Evolutionary conservation across 2,888 invertebrate species (phyloP), one percentile per base, ranked within the genome.

Genomic region (Eilema caniola): DNA sequence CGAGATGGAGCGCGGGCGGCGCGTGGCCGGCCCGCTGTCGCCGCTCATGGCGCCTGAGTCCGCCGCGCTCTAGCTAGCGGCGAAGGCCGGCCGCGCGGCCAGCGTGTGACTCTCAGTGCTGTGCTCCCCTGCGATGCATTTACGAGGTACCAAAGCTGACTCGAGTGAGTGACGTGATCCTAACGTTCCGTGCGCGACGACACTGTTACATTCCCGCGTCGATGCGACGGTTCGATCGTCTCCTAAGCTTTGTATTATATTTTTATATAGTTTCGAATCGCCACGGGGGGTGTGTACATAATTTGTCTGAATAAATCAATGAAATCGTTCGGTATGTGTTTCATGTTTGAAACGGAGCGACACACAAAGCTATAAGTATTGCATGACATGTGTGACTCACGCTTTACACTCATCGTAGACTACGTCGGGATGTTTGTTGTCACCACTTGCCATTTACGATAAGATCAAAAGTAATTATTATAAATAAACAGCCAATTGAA

Each of bases 21-120:
- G 97, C 85, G 97, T 97, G 84, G 96, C 97, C 64, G 97, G 97
- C 83, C 96, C 97, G 37, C 95, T 98, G 89, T 97, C 97, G 82
- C 98, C 98, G 74, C 96, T 98, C 83, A 98, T 98, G 96, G 97
- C 97, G 89, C 96, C 96, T 74, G 97, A 97, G 90, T 97, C 97
- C 16, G 97, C 97, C 78, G 97, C 97, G 83, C 97, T 97, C 95
- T 97, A 97, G 96, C 95, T 88, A 84, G 86, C 89, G 89, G 90
- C 81, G 68, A 87, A 87, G 87, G 90, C 92, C 87, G 91, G 88
- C 85, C 91, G 93, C 79, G 94, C 94, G 83, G 92, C 93, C 90
- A 93, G 92, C 89, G 94, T 94, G 80, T 94, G 91, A 93, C 88
- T 88, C 85, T 84, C 83, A 81, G 86, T 81, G 89, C 86, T 78